Evolutionary conservation across 1,140 invertebrate genomes (phyloP).

Genomic region (Trissolcus basalis): DNA sequence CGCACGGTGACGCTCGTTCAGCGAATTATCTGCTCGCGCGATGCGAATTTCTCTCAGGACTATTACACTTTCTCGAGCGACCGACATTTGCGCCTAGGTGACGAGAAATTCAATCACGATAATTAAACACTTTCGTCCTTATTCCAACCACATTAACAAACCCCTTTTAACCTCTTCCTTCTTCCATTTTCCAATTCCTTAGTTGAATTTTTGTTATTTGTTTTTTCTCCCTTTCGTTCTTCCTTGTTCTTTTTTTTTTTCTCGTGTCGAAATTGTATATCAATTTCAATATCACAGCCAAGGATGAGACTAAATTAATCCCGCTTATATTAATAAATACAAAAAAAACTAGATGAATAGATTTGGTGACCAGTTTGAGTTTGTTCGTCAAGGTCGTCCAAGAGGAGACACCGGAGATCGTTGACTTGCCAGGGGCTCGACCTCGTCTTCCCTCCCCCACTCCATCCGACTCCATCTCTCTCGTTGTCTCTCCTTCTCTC

Average conservation of each 20-base stretch:
- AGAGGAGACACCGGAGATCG: conserved; percentile 69
- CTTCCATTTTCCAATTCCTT: background rate
- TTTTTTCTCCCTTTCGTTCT: no score
- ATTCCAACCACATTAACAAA: background rate
- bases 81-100: conserved; percentile 52
- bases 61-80: conserved; percentile 60
- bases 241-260: no score
- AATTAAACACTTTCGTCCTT: conserved; percentile 11
- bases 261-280: no score
- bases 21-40: conserved; percentile 41
- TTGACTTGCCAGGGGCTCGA: conserved; percentile 71
- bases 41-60: conserved; percentile 53
- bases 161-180: background rate
- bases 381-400: conserved; percentile 70
- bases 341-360: conserved; percentile 57
- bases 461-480: conserved; percentile 22
- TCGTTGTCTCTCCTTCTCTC: conserved; percentile 26
- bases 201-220: no score
- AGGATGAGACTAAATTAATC: background rate
- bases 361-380: conserved; percentile 63
- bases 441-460: conserved; percentile 63
- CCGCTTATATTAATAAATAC: background rate
- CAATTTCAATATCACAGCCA: no score
- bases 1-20: conserved; percentile 19
- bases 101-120: conserved; percentile 58